These are phyloP conservation scores for Catagonus wagneri DNA, from an alignment of 2,113 vertebrate genomes.

Conservation along the genomic window DNA sequence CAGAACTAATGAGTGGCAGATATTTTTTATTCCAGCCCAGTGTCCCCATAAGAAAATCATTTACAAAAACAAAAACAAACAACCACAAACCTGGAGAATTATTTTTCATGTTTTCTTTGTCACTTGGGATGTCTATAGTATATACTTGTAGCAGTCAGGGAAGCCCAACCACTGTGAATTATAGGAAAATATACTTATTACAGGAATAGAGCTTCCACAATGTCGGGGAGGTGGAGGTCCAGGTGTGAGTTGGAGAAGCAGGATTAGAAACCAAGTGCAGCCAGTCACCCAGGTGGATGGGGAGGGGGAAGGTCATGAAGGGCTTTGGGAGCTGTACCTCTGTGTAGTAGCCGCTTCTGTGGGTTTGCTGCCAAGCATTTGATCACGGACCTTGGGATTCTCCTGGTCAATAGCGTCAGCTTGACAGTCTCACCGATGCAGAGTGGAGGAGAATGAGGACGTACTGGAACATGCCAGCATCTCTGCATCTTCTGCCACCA, in stretches of 20 bases:
- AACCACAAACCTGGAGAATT: neutral
- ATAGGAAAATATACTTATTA: neutral
- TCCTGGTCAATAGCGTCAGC: rapidly evolving
- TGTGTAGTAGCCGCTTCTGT: neutral
- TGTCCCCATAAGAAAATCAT: neutral
- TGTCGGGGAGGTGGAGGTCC: neutral
- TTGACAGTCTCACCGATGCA: neutral
- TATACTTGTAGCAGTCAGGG: neutral
- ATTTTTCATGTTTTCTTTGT: conserved; percentile 12
- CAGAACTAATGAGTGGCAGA: neutral
- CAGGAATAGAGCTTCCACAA: neutral
- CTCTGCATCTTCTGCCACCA: neutral
- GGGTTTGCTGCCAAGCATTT: neutral
- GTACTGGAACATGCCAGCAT: rapidly evolving
- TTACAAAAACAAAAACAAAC: conserved; percentile 31
- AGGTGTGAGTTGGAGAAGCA: neutral
- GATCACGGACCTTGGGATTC: neutral
- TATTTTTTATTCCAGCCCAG: neutral
- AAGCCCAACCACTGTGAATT: neutral
- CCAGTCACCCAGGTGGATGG: neutral
- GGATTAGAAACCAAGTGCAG: neutral
- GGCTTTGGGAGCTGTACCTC: neutral
- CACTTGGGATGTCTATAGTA: neutral
- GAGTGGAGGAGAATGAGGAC: neutral
- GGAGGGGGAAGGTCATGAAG: neutral